These are phyloP conservation scores for Agrilus biguttatus DNA, from an alignment of 2,888 invertebrate genomes.

Conservation along the genomic window DNA sequence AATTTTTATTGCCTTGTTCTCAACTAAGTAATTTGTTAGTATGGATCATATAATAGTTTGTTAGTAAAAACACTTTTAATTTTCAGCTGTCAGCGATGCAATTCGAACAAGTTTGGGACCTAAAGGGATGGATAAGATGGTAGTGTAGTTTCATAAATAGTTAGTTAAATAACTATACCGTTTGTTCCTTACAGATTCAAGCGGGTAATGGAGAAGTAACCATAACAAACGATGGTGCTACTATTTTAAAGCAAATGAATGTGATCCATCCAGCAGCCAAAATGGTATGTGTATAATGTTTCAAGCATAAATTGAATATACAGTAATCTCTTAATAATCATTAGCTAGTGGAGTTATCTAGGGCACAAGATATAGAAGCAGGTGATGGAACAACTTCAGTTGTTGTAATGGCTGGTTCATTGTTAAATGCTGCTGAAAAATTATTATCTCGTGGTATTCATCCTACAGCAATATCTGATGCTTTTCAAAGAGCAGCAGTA, in stretches of 20 bases:
- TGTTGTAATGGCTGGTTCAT: slow-evolving; percentile 90
- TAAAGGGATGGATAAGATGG: slow-evolving; percentile 99
- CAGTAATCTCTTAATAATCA: background rate
- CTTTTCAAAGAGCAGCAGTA: slow-evolving; percentile 77
- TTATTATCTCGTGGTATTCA: slow-evolving; percentile 89
- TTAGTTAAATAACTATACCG: slow-evolving; percentile 1
- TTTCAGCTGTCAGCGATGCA: slow-evolving; percentile 93
- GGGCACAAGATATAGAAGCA: slow-evolving; percentile 97
- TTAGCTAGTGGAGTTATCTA: slow-evolving; percentile 90
- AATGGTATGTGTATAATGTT: slow-evolving; percentile 53
- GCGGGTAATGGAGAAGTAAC: slow-evolving; percentile 94
- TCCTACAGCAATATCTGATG: slow-evolving; percentile 93
- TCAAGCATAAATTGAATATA: background rate
- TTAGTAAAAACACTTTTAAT: slow-evolving; percentile 11
- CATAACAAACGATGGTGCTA: slow-evolving; percentile 99
- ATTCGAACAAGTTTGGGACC: slow-evolving; percentile 97
- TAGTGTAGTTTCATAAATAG: slow-evolving; percentile 23
- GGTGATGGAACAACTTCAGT: slow-evolving; percentile 99
- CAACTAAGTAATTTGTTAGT: no score
- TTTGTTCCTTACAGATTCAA: slow-evolving; percentile 60
- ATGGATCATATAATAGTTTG: no score
- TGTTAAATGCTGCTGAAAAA: slow-evolving; percentile 88
- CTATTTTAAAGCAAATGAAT: slow-evolving; percentile 97
- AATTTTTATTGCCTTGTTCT: no score
- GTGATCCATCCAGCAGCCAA: slow-evolving; percentile 97